A percentile compares a stretch with the other conserved stretches of the same genome.
Evolutionary conservation across 2,888 invertebrate genomes (phyloP).

Genomic region (Conistra vaccinii): DNA sequence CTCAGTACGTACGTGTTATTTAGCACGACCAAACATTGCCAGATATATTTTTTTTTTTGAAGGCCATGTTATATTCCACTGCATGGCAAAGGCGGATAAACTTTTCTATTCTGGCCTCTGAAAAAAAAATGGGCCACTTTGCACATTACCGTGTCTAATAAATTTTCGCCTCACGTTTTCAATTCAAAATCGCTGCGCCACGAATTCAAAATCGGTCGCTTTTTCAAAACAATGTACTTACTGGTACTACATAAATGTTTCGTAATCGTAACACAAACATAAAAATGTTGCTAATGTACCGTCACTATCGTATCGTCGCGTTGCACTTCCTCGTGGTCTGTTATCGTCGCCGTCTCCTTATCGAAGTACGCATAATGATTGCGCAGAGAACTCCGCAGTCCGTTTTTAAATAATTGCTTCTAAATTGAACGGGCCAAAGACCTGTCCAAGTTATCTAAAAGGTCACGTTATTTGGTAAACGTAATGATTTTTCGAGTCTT

Average conservation of each 20-base stretch:
- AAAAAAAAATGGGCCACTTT: not conserved
- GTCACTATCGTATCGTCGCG: constrained; percentile 70
- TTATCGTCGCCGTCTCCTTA: constrained; percentile 80
- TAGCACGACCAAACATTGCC: not conserved
- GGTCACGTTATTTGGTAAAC: not conserved
- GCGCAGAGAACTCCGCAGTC: constrained; percentile 62
- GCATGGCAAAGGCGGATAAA: not conserved
- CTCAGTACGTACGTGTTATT: constrained; percentile 17
- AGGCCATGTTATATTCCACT: not conserved
- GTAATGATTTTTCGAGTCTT: not conserved
- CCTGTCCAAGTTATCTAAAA: constrained; percentile 4
- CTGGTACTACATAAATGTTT: constrained; percentile 36
- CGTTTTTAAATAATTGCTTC: constrained; percentile 66
- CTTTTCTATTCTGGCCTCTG: not conserved
- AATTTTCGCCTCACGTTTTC: constrained; percentile 1
- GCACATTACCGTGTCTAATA: constrained; percentile 4
- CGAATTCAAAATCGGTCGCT: constrained; percentile 22
- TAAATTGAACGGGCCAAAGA: constrained; percentile 38
- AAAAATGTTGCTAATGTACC: constrained; percentile 66
- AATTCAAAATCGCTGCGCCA: not conserved
- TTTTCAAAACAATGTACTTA: constrained; percentile 38
- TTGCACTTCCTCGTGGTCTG: constrained; percentile 81
- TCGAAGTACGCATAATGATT: constrained; percentile 79
- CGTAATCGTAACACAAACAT: constrained; percentile 54
- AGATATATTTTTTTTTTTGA: not conserved